Base-by-base conservation (phyloP, 2,113 vertebrate genomes). In the Eudyptes chrysolophus region DNA sequence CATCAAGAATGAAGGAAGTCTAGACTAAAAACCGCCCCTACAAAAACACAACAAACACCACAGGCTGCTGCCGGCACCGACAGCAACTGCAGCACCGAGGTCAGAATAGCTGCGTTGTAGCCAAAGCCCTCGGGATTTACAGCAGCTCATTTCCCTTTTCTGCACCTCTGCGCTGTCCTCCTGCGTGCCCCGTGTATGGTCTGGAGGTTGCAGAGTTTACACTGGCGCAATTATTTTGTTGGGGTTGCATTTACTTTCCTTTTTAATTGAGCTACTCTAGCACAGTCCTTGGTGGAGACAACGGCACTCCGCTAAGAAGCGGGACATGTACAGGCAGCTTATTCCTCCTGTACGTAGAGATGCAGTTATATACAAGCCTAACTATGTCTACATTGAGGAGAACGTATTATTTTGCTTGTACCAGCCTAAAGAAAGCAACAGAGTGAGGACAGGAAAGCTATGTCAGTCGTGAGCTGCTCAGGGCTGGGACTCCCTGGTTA, bases 111-210 rank as follows among this genome's bases (percentile, higher is more conserved):
- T 4, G 20, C 1, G 0, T 8, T 55, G 36, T 5, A 29, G 1
- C 25, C 83, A 92, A 82, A 95, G 77, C 78, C n/a, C 86, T 16
- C 0, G 2, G 62, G 58, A 84, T 61, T 75, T 51, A 18, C 32
- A 87, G 81, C 87, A 78, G 78, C 77, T 89, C 16, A 0, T 16
- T 74, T 29, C 85, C 70, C 69, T 61, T 11, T 32, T 20, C 84
- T 34, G 58, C 87, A 57, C 34, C 64, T 36, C n/a, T 4, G 6
- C 14, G 76, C 71, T 46, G 32, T 11, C 38, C 65, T 27, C 75
- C 49, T 2, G 0, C 2, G 1, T 13, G 80, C 46, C 78, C 32
- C 1, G 2, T 2, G 11, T 2, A 10, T 2, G 18, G 34, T 13
- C 44, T 38, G 44, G n/a, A 65, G 69, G 58, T 4, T n/a, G 58